Evolutionary conservation across 2,888 invertebrate species (phyloP).

Genomic region (Plebejus argus): DNA sequence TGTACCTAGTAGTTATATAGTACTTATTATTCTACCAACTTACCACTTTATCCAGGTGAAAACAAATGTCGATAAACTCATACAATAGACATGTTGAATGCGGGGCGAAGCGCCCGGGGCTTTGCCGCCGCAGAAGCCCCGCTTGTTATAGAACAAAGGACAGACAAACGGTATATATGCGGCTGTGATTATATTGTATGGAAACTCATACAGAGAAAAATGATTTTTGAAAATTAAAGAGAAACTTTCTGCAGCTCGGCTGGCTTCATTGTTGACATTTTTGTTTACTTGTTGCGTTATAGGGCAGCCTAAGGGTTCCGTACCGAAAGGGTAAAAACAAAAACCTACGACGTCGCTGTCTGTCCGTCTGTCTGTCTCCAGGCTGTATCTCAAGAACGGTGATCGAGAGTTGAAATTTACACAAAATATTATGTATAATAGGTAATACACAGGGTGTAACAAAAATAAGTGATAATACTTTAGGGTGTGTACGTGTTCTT

Average conservation of each 20-base stretch:
- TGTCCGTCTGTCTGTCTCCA: too few species aligned
- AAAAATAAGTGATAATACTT: too few species aligned
- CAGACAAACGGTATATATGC: constrained; percentile 9
- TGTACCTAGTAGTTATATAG: too few species aligned
- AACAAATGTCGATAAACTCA: neutral
- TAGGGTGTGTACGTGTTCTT: too few species aligned
- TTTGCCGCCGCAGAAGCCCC: neutral
- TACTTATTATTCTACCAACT: neutral
- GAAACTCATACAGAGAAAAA: neutral
- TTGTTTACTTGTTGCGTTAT: neutral
- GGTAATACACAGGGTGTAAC: too few species aligned
- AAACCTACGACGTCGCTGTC: too few species aligned
- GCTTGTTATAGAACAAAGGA: constrained; percentile 5
- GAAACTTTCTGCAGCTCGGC: neutral
- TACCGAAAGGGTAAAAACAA: too few species aligned
- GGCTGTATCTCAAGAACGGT: too few species aligned
- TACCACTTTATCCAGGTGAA: neutral
- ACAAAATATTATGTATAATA: too few species aligned
- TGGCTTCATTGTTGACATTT: neutral
- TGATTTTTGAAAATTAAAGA: neutral
- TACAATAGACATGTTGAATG: constrained; percentile 15
- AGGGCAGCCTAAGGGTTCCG: too few species aligned
- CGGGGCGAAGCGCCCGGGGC: neutral
- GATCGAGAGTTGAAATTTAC: too few species aligned
- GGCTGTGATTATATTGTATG: neutral